Conservation (phyloP, 2,888 invertebrate species). For the Limnephilus rhombicus region DNA sequence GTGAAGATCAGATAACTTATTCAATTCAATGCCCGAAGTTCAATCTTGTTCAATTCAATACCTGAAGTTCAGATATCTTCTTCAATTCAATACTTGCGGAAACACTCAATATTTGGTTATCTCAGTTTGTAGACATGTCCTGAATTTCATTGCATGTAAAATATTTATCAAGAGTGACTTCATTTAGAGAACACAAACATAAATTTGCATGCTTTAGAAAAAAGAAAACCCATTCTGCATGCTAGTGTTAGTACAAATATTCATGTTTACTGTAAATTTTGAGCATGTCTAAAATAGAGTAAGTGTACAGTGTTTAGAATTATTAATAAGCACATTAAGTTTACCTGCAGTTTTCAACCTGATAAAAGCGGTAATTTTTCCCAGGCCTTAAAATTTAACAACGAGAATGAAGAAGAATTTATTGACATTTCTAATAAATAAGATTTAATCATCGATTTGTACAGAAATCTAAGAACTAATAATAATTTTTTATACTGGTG, state of each 20-base stretch:
- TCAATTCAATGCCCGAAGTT: not conserved
- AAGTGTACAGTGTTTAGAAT: constrained; percentile 29
- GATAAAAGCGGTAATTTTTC: constrained; percentile 43
- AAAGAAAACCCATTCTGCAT: constrained; percentile 33
- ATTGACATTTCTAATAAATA: not conserved
- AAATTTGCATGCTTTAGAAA: constrained; percentile 39
- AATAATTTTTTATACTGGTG: constrained; percentile 32
- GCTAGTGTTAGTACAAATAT: constrained; percentile 26
- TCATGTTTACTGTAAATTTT: constrained; percentile 29
- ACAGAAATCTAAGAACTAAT: not conserved
- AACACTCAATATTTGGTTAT: not conserved
- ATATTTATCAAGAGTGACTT: constrained; percentile 8
- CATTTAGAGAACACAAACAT: not conserved
- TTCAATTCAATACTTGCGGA: not conserved
- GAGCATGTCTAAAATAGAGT: constrained; percentile 25
- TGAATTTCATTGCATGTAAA: not conserved
- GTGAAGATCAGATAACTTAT: not conserved
- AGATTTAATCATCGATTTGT: not conserved
- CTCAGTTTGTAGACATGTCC: not conserved
- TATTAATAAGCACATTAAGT: constrained; percentile 36
- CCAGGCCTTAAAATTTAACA: constrained; percentile 55
- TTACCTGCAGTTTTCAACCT: constrained; percentile 42
- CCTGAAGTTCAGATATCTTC: too few relatives aligned
- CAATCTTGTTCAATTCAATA: not conserved
- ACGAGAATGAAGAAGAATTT: not conserved